Evolutionary conservation across 2,888 invertebrate genomes (phyloP).

Genomic region (Ectemnius continuus): DNA sequence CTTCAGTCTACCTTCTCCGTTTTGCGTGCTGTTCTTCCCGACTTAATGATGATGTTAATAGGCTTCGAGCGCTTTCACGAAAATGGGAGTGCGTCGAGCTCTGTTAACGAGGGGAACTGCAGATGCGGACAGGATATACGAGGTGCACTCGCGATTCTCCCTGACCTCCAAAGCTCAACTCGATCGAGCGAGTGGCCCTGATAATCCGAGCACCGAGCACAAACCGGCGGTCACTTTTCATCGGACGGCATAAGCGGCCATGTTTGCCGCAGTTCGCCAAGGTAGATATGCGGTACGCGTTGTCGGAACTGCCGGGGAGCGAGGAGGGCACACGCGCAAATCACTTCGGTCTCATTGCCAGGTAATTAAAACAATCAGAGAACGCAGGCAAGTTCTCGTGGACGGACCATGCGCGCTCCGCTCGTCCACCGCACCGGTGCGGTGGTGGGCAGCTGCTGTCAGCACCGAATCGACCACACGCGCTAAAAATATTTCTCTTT

Average conservation of each 20-base stretch:
- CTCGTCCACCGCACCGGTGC: slow-evolving; percentile 33
- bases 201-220: neutral
- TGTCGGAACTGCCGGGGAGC: neutral
- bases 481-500: neutral
- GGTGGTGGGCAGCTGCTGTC: neutral
- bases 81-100: too few relatives aligned
- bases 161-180: too few relatives aligned
- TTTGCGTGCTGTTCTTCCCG: too few relatives aligned
- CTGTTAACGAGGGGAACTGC: too few relatives aligned
- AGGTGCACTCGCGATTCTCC: neutral
- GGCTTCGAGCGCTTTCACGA: too few relatives aligned
- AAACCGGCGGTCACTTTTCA: neutral
- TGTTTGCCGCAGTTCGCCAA: slow-evolving; percentile 22
- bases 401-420: slow-evolving; percentile 51
- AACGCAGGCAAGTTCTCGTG: slow-evolving; percentile 36
- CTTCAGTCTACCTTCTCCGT: neutral
- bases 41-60: too few relatives aligned
- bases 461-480: slow-evolving; percentile 13
- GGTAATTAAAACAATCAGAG: slow-evolving; percentile 47
- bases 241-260: slow-evolving; percentile 32
- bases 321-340: slow-evolving; percentile 8
- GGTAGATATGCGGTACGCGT: slow-evolving; percentile 2
- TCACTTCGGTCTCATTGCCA: slow-evolving; percentile 3
- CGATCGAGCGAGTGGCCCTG: neutral
- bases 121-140: neutral